A percentile compares a stretch with the other conserved stretches of the same genome.
phyloP scores from a whole-genome alignment of 37 sponge, comb jelly and placozoan species.

The Agelas oroides region DNA sequence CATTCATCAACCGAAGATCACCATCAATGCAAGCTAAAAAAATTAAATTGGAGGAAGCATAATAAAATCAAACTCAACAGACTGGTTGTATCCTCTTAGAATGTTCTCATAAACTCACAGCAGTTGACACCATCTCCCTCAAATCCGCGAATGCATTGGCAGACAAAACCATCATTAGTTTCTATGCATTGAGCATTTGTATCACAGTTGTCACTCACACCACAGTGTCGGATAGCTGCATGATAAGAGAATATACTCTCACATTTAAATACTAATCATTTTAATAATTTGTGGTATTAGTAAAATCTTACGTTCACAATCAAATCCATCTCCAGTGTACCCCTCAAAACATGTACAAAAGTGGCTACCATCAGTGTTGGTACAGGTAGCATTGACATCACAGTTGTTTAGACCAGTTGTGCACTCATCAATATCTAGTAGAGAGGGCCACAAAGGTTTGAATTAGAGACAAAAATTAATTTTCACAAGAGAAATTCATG shows the following conservation, averaged over 20 bases:
- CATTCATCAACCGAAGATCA: too few species aligned
- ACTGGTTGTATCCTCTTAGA: too few species aligned
- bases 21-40: too few species aligned
- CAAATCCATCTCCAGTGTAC: constrained; percentile 15
- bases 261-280: too few species aligned
- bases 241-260: too few species aligned
- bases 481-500: too few species aligned
- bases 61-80: too few species aligned
- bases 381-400: constrained; percentile 20
- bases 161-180: constrained; percentile 20
- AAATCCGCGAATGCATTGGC: constrained; percentile 50
- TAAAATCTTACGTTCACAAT: constrained; percentile 1
- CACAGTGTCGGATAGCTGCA: too few species aligned
- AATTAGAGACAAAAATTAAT: too few species aligned
- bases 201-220: not conserved
- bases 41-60: too few species aligned
- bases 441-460: too few species aligned
- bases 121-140: constrained; percentile 40
- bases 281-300: too few species aligned
- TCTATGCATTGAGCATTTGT: constrained; percentile 14
- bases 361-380: constrained; percentile 43
- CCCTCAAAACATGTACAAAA: constrained; percentile 34
- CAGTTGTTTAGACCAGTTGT: not conserved
- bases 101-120: not conserved
- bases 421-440: constrained; percentile 48